Evolutionary conservation across 2,113 vertebrate genomes (phyloP), one percentile per base, ranked within the genome.

Genomic region (Lates calcarifer): DNA sequence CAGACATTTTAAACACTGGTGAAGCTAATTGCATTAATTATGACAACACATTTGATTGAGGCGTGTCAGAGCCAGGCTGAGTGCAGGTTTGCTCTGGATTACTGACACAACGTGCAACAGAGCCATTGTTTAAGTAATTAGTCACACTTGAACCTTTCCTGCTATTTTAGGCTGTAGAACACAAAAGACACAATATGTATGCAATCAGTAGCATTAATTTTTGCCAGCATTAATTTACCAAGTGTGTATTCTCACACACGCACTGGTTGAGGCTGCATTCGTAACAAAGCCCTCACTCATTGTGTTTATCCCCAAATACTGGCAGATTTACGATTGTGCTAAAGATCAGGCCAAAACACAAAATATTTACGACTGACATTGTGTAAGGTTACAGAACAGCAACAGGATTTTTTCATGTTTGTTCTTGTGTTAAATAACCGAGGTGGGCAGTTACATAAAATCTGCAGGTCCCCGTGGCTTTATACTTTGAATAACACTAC

Each of bases 301-400:
- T 47, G 24, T 89, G 68, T 84, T 89, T 79, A 79, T 20, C 12
- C 5, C n/a, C 76, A 89, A 89, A 86, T 73, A 90, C 8, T 80
- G 77, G 20, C 70, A 76, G 47, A 53, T 79, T 53, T 33, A 47
- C n/a, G n/a, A n/a, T n/a, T n/a, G n/a, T n/a, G n/a, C 47, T 5
- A 60, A 81, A 79, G 29, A 62, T 62, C 63, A 68, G 24, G 28
- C 53, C 10, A 51, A 15, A 81, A 73, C 51, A 60, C 43, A 31
- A 72, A 77, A 89, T 78, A 89, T 87, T 84, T 68, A 26, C 26
- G 11, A 56, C 2, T 31, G 47, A 55, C 55, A 71, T 28, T 11
- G 51, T 51, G 33, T 26, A 53, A 58, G 84, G 31, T 57, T 33
- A 35, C 26, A 45, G 8, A 24, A 13, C 28, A 71, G 65, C 45